A percentile compares a stretch with the other conserved stretches of the same genome.
Conservation (phyloP, 1,140 invertebrate species). For the Saccostrea glomerata region DNA sequence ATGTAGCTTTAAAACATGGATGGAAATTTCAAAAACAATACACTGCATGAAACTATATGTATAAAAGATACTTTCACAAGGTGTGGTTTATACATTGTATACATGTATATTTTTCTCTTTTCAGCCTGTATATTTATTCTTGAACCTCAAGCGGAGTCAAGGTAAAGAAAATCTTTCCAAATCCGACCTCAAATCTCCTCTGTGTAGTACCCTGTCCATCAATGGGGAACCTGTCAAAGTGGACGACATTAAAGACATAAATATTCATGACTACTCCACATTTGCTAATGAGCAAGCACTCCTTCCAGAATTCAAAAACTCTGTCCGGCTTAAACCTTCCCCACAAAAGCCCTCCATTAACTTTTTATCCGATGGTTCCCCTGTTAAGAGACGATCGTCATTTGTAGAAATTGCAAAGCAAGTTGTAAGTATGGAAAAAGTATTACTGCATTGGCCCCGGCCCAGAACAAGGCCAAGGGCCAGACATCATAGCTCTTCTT, state of each 20-base stretch:
- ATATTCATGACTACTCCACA: conserved; percentile 77
- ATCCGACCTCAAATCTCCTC: conserved; percentile 26
- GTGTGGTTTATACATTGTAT: not conserved
- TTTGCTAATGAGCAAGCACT: conserved; percentile 75
- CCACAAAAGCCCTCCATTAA: not conserved
- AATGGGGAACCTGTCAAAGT: conserved; percentile 74
- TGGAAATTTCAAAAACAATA: no score
- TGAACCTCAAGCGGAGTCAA: conserved; percentile 74
- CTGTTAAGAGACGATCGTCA: conserved; percentile 56
- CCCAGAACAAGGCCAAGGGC: conserved; percentile 48
- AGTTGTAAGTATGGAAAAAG: conserved; percentile 66
- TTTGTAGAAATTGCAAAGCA: conserved; percentile 70
- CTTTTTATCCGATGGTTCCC: not conserved
- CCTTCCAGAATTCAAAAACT: conserved; percentile 71
- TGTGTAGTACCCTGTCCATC: conserved; percentile 72
- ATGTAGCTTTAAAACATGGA: no score
- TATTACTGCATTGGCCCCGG: conserved; percentile 66
- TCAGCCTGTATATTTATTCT: conserved; percentile 74
- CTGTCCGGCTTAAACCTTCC: conserved; percentile 58
- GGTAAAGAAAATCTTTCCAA: conserved; percentile 64
- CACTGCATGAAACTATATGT: no score
- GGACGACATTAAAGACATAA: conserved; percentile 65
- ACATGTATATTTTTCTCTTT: conserved; percentile 52
- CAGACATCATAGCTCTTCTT: conserved; percentile 75
- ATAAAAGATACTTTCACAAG: no score